Conservation (phyloP, 2,888 invertebrate genomes). For the Ischnura elegans region DNA sequence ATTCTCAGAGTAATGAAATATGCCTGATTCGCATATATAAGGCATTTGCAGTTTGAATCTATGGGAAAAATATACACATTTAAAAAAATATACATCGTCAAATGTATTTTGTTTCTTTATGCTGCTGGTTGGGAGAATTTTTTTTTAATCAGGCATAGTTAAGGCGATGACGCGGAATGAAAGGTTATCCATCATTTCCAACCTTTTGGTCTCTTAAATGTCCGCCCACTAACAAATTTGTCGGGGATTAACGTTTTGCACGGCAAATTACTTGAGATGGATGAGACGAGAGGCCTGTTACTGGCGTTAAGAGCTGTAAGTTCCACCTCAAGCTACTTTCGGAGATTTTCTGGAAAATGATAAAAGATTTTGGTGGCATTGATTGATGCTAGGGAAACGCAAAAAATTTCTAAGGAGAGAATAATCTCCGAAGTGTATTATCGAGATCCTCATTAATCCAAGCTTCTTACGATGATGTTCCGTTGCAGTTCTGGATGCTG, state of each 20-base stretch:
- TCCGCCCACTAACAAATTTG: neutral
- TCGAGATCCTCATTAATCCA: neutral
- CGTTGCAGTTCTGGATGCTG: neutral
- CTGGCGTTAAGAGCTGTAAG: neutral
- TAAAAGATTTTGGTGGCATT: neutral
- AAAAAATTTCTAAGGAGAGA: neutral
- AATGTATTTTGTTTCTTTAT: no score
- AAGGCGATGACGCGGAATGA: no score
- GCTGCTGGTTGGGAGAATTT: no score
- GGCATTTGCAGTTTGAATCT: no score
- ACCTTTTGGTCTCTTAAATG: neutral
- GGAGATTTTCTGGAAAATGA: neutral
- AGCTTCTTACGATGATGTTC: neutral
- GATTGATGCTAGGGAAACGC: neutral
- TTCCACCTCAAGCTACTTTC: neutral
- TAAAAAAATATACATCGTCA: no score
- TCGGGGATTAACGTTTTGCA: neutral
- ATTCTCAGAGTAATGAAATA: no score
- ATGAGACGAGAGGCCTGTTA: neutral
- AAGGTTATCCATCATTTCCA: neutral
- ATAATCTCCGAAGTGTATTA: neutral
- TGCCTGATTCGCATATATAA: no score
- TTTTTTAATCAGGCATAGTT: no score
- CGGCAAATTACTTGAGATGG: neutral
- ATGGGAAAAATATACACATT: no score